Percentiles rank a stretch among this genome's conserved stretches.
phyloP scores from a whole-genome alignment of 2,797 vertebrate species.

The Gymnothorax reevesii region DNA sequence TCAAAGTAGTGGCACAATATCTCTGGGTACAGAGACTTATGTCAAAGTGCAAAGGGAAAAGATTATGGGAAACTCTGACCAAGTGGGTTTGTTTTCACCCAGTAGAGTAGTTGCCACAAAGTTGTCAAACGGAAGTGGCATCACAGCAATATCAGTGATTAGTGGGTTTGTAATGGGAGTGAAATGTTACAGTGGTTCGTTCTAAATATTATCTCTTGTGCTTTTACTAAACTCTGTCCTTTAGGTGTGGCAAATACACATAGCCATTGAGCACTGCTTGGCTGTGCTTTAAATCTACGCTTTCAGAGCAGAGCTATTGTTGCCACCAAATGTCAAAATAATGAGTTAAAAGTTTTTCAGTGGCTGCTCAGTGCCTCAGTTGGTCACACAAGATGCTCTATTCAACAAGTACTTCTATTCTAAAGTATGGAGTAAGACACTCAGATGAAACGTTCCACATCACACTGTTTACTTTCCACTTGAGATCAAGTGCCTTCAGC shows the following conservation, averaged over 20 bases:
- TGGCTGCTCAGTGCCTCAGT: constrained; percentile 59
- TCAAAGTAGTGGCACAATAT: no score
- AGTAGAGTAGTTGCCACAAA: no score
- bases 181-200: constrained; percentile 57
- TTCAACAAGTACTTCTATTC: constrained; percentile 43
- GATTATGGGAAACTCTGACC: no score
- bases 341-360: constrained; percentile 61
- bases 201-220: constrained; percentile 64
- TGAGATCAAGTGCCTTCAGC: constrained; percentile 15
- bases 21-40: no score
- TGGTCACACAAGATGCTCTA: constrained; percentile 44
- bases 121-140: no score
- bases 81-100: no score
- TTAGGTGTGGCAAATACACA: constrained; percentile 72
- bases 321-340: constrained; percentile 69
- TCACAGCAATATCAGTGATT: background rate
- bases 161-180: constrained; percentile 33
- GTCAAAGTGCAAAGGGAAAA: no score
- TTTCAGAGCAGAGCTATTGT: constrained; percentile 61
- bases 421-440: constrained; percentile 20
- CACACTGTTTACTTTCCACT: background rate
- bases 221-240: constrained; percentile 65
- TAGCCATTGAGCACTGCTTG: constrained; percentile 68
- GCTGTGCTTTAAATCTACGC: constrained; percentile 53
- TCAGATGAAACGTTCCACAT: background rate